A percentile compares a stretch with the other conserved stretches of the same genome.
phyloP scores from a whole-genome alignment of 2,113 vertebrate species.

The Serilophus lunatus region DNA sequence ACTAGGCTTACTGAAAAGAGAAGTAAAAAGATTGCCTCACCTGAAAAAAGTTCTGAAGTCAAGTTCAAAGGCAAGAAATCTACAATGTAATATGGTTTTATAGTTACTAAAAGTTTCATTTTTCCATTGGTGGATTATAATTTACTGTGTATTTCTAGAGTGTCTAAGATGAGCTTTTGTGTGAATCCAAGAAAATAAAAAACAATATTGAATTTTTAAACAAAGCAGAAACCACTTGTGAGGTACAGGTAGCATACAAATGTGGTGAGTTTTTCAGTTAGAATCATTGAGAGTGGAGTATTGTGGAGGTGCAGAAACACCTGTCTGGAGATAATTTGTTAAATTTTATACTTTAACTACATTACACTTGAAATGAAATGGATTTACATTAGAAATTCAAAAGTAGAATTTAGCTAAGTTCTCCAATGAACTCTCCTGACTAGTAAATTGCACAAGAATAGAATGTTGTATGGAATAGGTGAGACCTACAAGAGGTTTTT shows the following conservation, averaged over 20 bases:
- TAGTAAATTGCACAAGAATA: not conserved
- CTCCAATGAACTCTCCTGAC: not conserved
- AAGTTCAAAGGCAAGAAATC: not conserved
- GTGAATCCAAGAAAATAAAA: not conserved
- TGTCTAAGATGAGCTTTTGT: not conserved
- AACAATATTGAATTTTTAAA: not conserved
- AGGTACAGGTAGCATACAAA: not conserved
- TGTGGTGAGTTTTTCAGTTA: not conserved
- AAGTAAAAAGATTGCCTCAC: not conserved
- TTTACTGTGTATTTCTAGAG: not conserved
- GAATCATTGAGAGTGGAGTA: not conserved
- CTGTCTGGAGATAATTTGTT: not conserved
- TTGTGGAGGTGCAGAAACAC: not conserved
- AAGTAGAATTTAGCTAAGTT: not conserved
- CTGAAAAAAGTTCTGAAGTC: not conserved
- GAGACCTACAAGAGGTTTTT: not conserved
- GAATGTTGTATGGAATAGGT: not conserved
- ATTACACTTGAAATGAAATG: not conserved
- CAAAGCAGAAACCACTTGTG: not conserved
- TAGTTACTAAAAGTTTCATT: not conserved
- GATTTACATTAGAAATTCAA: not conserved
- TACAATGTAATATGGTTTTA: not conserved
- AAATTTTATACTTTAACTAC: not conserved
- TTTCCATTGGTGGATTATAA: not conserved
- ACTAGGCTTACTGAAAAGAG: not conserved